Percentiles rank a stretch among this genome's conserved stretches.
These are phyloP conservation scores for Diploptera punctata DNA, from an alignment of 2,888 invertebrate species.

Conservation along the genomic window DNA sequence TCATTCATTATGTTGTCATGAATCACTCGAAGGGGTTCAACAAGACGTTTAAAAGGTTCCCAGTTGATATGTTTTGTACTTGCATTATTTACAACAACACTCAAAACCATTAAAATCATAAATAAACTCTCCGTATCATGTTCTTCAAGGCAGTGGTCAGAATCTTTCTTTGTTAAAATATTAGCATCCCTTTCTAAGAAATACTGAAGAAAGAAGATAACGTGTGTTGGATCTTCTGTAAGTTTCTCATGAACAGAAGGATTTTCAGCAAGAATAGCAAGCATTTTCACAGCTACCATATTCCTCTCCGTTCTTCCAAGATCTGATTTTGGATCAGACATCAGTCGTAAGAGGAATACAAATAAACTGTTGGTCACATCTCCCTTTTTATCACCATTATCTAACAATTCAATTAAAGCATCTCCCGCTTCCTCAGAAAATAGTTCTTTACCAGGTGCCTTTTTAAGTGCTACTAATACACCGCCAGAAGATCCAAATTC, in stretches of 20 bases:
- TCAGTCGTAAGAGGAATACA: slow-evolving; percentile 33
- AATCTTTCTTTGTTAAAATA: slow-evolving; percentile 36
- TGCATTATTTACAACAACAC: slow-evolving; percentile 50
- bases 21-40: slow-evolving; percentile 48
- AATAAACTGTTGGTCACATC: slow-evolving; percentile 39
- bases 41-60: slow-evolving; percentile 51
- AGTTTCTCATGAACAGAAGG: slow-evolving; percentile 51
- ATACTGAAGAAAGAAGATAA: slow-evolving; percentile 53
- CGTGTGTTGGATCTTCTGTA: slow-evolving; percentile 50
- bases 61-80: slow-evolving; percentile 47
- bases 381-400: slow-evolving; percentile 37
- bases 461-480: slow-evolving; percentile 32
- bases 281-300: slow-evolving; percentile 45
- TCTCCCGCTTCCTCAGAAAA: slow-evolving; percentile 39
- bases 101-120: slow-evolving; percentile 53
- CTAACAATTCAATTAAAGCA: slow-evolving; percentile 39
- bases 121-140: slow-evolving; percentile 49
- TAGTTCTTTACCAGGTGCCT: slow-evolving; percentile 14
- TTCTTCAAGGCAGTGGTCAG: slow-evolving; percentile 39
- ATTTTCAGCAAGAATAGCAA: slow-evolving; percentile 52
- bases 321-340: slow-evolving; percentile 34
- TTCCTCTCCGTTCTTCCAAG: slow-evolving; percentile 25
- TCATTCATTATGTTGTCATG: slow-evolving; percentile 44
- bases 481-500: slow-evolving; percentile 45
- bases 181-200: slow-evolving; percentile 49